Evolutionary conservation across 1,140 invertebrate genomes (phyloP).

Genomic region (Penaeus japonicus): DNA sequence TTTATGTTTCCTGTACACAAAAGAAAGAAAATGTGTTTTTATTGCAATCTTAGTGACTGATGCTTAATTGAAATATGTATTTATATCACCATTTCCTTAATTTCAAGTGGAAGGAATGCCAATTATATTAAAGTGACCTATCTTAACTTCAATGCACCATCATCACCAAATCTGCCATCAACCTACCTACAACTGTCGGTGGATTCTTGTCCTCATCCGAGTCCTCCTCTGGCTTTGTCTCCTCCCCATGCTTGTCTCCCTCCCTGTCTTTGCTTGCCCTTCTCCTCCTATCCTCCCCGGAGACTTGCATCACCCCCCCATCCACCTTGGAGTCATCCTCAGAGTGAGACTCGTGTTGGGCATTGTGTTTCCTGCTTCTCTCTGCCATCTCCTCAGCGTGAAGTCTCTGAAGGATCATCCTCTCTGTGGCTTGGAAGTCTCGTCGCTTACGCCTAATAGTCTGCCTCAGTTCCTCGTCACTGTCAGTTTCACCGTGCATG

Average conservation of each 20-base stretch:
- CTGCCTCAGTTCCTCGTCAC: slow-evolving; percentile 68
- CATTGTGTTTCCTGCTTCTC: slow-evolving; percentile 31
- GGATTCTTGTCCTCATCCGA: not conserved
- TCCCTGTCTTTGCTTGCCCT: slow-evolving; percentile 18
- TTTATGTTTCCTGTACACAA: slow-evolving; percentile 32
- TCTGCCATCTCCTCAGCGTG: slow-evolving; percentile 66
- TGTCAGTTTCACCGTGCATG: slow-evolving; percentile 60
- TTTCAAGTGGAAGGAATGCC: no score
- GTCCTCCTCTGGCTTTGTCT: not conserved
- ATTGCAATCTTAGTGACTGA: not conserved
- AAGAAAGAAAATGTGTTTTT: not conserved
- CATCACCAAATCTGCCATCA: not conserved
- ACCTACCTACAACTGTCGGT: not conserved
- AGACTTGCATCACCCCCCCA: not conserved
- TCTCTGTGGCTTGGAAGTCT: slow-evolving; percentile 68
- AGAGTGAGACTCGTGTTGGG: slow-evolving; percentile 37
- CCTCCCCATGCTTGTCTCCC: slow-evolving; percentile 6
- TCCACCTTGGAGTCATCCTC: not conserved
- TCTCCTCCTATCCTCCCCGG: not conserved
- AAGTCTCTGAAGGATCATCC: slow-evolving; percentile 67
- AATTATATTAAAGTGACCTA: no score
- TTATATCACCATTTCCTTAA: no score
- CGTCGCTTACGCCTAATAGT: slow-evolving; percentile 65
- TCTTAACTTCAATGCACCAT: not conserved
- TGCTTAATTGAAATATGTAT: no score